Percentiles rank a stretch among this genome's conserved stretches.
These are phyloP conservation scores for Semaprochilodus insignis DNA, from an alignment of 2,797 vertebrate genomes.

Conservation along the genomic window DNA sequence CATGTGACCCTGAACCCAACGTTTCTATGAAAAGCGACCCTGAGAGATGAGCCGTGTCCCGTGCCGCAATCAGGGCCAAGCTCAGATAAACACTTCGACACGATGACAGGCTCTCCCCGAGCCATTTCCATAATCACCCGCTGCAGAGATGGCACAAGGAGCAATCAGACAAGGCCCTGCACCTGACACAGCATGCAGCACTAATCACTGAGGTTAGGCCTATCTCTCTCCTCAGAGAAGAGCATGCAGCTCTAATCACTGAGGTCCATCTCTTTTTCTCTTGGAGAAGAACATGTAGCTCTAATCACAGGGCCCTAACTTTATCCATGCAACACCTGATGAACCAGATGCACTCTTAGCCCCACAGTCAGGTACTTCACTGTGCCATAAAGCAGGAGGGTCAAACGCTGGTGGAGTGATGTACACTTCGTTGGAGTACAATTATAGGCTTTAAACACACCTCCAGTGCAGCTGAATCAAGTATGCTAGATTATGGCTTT, in stretches of 20 bases:
- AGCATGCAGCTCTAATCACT: slow-evolving; percentile 23
- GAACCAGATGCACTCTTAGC: background rate
- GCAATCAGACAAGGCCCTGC: slow-evolving; percentile 72
- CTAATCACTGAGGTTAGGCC: slow-evolving; percentile 14
- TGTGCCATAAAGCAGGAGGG: background rate
- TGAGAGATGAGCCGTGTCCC: slow-evolving; percentile 28
- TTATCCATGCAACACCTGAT: background rate
- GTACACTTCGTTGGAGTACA: background rate
- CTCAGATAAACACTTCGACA: slow-evolving; percentile 62
- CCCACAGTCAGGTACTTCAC: slow-evolving; percentile 2
- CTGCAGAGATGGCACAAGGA: slow-evolving; percentile 74
- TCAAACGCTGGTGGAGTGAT: background rate
- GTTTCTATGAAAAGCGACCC: slow-evolving; percentile 18
- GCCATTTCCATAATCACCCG: slow-evolving; percentile 75
- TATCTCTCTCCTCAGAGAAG: background rate
- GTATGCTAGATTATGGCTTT: background rate
- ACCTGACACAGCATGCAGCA: slow-evolving; percentile 68
- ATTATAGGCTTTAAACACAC: background rate
- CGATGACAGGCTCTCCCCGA: slow-evolving; percentile 60
- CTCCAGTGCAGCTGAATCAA: background rate
- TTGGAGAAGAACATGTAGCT: slow-evolving; percentile 48
- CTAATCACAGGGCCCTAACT: background rate
- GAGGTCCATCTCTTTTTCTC: background rate
- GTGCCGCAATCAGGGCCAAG: slow-evolving; percentile 41
- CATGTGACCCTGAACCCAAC: slow-evolving; percentile 32